Evolutionary conservation across 2,888 invertebrate genomes (phyloP).

Genomic region (Brachypalpus laphriformis): DNA sequence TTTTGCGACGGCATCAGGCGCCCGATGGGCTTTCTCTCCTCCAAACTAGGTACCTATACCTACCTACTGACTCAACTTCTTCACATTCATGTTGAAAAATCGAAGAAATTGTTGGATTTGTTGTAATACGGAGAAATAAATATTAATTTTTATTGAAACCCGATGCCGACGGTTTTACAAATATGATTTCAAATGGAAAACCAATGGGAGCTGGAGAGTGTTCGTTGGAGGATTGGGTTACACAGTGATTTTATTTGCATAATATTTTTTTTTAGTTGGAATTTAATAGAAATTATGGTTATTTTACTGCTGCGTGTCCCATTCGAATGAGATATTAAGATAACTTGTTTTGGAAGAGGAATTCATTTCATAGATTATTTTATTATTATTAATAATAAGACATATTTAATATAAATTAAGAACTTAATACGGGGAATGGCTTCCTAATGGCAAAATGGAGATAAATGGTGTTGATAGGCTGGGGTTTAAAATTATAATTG

Average conservation of each 20-base stretch:
- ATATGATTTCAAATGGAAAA: slow-evolving; percentile 23
- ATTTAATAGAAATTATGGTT: slow-evolving; percentile 16
- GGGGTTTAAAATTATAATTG: not conserved
- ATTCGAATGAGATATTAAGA: slow-evolving; percentile 48
- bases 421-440: slow-evolving; percentile 11
- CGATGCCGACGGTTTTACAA: slow-evolving; percentile 37
- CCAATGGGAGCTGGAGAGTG: slow-evolving; percentile 36
- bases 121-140: slow-evolving; percentile 18
- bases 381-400: slow-evolving; percentile 6
- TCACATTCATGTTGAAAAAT: slow-evolving; percentile 22
- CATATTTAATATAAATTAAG: not conserved
- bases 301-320: slow-evolving; percentile 33
- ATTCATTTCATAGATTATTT: slow-evolving; percentile 11
- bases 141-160: slow-evolving; percentile 49
- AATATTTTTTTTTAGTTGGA: slow-evolving; percentile 27
- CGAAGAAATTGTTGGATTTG: slow-evolving; percentile 19
- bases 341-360: slow-evolving; percentile 14
- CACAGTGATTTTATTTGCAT: slow-evolving; percentile 59
- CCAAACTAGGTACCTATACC: not conserved
- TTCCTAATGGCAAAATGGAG: slow-evolving; percentile 7
- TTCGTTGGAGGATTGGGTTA: slow-evolving; percentile 59
- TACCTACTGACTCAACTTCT: not conserved
- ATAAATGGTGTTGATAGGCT: slow-evolving; percentile 11
- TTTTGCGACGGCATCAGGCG: slow-evolving; percentile 30
- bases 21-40: not conserved